Conservation (phyloP, 2,113 vertebrate species). For the Cercocebus atys region DNA sequence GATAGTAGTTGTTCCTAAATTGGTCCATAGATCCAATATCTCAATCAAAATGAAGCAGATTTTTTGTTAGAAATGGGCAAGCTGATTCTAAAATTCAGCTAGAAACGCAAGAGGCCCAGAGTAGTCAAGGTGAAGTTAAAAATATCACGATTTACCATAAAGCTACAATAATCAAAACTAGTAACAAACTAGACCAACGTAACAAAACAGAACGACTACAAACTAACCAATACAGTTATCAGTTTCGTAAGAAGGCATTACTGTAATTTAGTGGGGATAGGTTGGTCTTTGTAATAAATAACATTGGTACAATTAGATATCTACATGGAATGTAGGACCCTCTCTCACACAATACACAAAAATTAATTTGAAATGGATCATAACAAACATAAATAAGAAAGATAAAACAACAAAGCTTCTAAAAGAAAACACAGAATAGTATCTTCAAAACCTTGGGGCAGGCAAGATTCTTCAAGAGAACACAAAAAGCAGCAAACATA, state of each 20-base stretch:
- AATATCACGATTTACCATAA: neutral
- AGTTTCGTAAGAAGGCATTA: neutral
- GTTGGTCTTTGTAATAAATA: neutral
- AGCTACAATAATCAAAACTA: neutral
- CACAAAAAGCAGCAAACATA: neutral
- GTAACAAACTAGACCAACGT: neutral
- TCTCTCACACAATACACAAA: neutral
- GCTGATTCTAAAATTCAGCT: neutral
- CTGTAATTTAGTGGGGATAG: neutral
- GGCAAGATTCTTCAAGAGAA: constrained; percentile 5
- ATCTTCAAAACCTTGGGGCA: neutral
- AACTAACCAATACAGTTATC: neutral
- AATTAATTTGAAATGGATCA: neutral
- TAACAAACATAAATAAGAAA: neutral
- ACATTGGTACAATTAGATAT: neutral
- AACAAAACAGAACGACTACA: neutral
- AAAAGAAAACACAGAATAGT: neutral
- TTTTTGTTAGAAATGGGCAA: neutral
- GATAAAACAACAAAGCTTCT: neutral
- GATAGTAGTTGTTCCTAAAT: neutral
- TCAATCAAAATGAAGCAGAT: neutral
- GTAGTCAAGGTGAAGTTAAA: neutral
- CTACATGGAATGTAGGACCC: neutral
- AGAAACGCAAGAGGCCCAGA: neutral
- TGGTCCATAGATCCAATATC: neutral